Evolutionary conservation across 2,797 vertebrate species (phyloP).

Genomic region (Chaunax sp.): DNA sequence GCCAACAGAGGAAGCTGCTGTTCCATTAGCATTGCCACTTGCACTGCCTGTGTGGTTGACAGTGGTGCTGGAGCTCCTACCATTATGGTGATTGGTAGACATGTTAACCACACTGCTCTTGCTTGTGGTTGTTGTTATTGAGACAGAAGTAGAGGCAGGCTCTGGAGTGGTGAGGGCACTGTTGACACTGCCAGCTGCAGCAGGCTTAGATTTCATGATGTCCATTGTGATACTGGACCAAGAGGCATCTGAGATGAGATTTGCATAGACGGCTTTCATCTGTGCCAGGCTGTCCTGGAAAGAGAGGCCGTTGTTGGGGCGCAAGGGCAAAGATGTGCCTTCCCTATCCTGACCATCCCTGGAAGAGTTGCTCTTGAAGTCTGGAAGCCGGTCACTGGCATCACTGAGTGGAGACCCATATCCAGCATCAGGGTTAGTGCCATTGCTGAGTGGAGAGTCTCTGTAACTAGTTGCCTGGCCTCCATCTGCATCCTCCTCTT

Average conservation of each 20-base stretch:
- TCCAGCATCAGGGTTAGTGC: conserved; percentile 95
- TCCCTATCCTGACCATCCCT: conserved; percentile 93
- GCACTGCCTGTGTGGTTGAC: conserved; percentile 79
- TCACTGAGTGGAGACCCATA: conserved; percentile 98
- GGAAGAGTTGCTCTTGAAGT: conserved; percentile 94
- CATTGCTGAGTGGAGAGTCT: conserved; percentile 96
- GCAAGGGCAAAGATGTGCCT: conserved; percentile 75
- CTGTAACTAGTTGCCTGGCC: conserved; percentile 93
- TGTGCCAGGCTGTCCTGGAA: conserved; percentile 98
- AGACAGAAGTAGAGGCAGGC: conserved; percentile 63
- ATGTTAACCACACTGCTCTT: conserved; percentile 81
- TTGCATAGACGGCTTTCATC: conserved; percentile 99
- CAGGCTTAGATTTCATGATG: conserved; percentile 91
- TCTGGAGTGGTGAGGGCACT: conserved; percentile 67
- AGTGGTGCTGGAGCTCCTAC: conserved; percentile 84
- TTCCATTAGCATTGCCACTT: conserved; percentile 74
- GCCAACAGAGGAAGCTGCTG: conserved; percentile 70
- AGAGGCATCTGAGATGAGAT: conserved; percentile 97
- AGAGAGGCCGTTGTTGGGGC: conserved; percentile 87
- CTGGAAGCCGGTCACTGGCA: conserved; percentile 92
- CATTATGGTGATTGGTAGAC: conserved; percentile 79
- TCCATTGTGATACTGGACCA: conserved; percentile 97
- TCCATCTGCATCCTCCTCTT: conserved; percentile 89
- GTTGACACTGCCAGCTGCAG: conserved; percentile 83
- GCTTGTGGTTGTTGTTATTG: conserved; percentile 78